Evolutionary conservation across 2,113 vertebrate species (phyloP).

Genomic region (Chaenocephalus aceratus): DNA sequence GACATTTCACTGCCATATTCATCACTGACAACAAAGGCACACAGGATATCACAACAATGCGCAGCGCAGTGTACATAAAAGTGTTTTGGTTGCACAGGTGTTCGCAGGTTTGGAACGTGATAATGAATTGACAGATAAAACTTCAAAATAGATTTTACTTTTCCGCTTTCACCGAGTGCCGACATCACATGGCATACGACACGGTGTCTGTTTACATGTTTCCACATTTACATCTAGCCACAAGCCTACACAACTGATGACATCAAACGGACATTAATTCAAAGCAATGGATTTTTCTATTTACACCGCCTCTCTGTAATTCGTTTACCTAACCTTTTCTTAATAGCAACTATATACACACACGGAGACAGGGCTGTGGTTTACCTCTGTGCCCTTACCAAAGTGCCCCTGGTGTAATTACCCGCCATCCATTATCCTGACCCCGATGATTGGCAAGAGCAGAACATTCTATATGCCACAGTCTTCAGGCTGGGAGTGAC

Average conservation of each 20-base stretch:
- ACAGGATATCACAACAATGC: constrained; percentile 61
- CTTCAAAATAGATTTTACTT: constrained; percentile 52
- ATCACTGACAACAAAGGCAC: constrained; percentile 31
- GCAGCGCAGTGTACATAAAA: constrained; percentile 18
- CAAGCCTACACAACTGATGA: constrained; percentile 39
- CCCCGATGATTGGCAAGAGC: constrained; percentile 75
- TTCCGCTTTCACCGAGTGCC: constrained; percentile 12
- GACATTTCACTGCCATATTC: constrained; percentile 40
- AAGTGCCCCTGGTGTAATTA: constrained; percentile 75
- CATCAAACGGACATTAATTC: constrained; percentile 68
- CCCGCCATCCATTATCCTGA: constrained; percentile 74
- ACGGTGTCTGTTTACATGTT: constrained; percentile 6
- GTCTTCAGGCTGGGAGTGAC: constrained; percentile 54
- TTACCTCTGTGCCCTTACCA: constrained; percentile 68
- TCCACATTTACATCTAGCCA: constrained; percentile 18
- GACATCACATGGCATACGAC: constrained; percentile 7
- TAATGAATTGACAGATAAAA: constrained; percentile 67
- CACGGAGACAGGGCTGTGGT: constrained; percentile 46
- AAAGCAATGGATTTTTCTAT: constrained; percentile 71
- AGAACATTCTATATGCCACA: constrained; percentile 67
- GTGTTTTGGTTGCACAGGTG: constrained; percentile 67
- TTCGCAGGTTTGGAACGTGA: constrained; percentile 68
- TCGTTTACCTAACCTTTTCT: constrained; percentile 74
- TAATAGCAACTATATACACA: constrained; percentile 39
- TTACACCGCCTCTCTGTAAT: constrained; percentile 69